Conservation (phyloP, 2,113 vertebrate species). For the Numida meleagris region DNA sequence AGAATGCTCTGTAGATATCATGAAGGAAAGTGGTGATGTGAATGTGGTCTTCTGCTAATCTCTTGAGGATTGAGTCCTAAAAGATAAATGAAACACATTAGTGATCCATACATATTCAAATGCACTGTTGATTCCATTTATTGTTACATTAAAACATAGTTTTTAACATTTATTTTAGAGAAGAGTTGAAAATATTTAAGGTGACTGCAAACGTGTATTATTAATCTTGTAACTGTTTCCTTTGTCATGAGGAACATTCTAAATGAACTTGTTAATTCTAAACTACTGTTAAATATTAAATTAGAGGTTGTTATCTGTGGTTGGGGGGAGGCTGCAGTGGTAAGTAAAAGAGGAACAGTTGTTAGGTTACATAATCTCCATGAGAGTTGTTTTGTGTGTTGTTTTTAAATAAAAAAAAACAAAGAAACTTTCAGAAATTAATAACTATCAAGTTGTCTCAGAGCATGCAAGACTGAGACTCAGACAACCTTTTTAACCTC, state of each 20-base stretch:
- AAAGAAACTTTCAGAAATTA: background rate
- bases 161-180: background rate
- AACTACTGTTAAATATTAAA: background rate
- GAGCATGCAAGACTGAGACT: background rate
- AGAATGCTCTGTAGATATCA: background rate
- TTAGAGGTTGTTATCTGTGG: background rate
- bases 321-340: background rate
- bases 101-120: background rate
- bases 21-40: background rate
- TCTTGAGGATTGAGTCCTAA: background rate
- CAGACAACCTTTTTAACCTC: background rate
- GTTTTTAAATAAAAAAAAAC: background rate
- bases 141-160: background rate
- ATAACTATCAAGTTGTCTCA: background rate
- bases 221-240: background rate
- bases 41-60: background rate
- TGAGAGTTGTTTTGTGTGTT: background rate
- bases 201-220: background rate
- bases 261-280: background rate
- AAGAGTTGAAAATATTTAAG: background rate
- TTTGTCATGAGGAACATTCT: background rate
- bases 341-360: background rate
- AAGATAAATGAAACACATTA: accelerated
- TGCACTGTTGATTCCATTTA: background rate
- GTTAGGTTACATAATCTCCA: background rate